A percentile compares a stretch with the other conserved stretches of the same genome.
These are phyloP conservation scores for Cynopterus brachyotis DNA, from an alignment of 2,113 vertebrate species.

Conservation along the genomic window DNA sequence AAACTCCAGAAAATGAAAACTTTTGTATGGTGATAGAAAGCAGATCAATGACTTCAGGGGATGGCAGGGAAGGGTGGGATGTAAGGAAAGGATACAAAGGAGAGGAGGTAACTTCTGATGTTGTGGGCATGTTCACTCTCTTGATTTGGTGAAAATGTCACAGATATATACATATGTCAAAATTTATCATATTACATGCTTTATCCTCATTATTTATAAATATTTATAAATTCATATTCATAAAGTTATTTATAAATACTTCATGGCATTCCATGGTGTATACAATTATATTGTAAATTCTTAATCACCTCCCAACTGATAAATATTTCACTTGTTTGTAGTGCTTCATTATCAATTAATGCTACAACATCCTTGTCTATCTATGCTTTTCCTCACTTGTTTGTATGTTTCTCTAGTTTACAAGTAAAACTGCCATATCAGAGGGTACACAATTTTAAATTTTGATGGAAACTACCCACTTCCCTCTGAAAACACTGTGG, in stretches of 20 bases:
- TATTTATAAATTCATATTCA: background rate
- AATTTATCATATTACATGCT: background rate
- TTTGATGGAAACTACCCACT: background rate
- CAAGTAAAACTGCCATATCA: background rate
- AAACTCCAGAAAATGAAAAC: background rate
- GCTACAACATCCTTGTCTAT: background rate
- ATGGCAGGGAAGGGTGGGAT: accelerated
- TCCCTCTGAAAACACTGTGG: background rate
- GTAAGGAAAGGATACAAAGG: background rate
- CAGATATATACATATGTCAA: background rate
- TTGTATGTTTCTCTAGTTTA: background rate
- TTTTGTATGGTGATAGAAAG: background rate
- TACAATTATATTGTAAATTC: background rate
- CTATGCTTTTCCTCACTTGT: background rate
- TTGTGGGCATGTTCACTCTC: background rate
- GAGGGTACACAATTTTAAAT: background rate
- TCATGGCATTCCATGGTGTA: background rate
- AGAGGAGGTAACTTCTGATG: background rate
- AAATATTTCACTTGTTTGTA: background rate
- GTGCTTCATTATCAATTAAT: background rate
- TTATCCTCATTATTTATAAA: background rate
- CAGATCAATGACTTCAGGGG: background rate
- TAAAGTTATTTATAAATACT: background rate
- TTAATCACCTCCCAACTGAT: background rate
- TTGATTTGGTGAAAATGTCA: background rate